Evolutionary conservation across 2,797 vertebrate species (phyloP).

Genomic region (Nasua narica): DNA sequence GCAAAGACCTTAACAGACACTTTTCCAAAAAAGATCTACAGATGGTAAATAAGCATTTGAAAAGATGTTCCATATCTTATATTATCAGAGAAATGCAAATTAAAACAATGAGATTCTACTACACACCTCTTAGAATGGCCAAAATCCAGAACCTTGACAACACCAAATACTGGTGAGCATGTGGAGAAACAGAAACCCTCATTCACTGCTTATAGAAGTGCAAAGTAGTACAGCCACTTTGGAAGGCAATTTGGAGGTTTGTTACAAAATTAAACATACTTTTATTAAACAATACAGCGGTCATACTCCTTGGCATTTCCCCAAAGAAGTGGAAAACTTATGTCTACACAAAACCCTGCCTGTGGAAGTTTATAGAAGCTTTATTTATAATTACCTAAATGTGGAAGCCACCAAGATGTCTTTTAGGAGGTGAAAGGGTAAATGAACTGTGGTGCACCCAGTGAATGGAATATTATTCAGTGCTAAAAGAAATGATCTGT

Average conservation of each 20-base stretch:
- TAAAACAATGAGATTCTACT: not conserved
- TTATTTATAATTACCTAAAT: not conserved
- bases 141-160: not conserved
- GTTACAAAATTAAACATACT: not conserved
- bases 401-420: not conserved
- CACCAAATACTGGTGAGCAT: not conserved
- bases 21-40: not conserved
- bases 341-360: not conserved
- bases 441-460: not conserved
- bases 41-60: not conserved
- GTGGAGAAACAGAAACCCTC: not conserved
- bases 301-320: not conserved
- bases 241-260: not conserved
- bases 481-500: not conserved
- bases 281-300: not conserved
- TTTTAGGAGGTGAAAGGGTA: not conserved
- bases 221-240: not conserved
- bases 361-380: not conserved
- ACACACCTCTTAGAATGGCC: not conserved
- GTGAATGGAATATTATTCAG: not conserved
- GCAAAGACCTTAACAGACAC: not conserved
- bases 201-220: not conserved
- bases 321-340: not conserved
- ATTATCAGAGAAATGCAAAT: not conserved
- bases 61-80: not conserved